Evolutionary conservation across 2,113 vertebrate genomes (phyloP).

Genomic region (Anguilla rostrata): DNA sequence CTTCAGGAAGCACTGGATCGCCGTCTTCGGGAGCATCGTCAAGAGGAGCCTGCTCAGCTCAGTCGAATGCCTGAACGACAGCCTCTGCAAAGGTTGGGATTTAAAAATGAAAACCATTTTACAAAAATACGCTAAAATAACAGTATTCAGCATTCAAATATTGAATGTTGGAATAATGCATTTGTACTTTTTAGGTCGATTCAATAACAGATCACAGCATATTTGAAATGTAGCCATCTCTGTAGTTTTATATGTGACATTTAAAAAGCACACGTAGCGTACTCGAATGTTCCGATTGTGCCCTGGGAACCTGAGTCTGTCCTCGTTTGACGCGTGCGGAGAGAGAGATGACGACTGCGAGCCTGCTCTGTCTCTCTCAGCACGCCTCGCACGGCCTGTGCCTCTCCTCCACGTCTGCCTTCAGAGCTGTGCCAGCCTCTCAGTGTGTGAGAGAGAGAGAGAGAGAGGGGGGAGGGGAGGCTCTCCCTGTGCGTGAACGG

Average conservation of each 20-base stretch:
- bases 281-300: neutral
- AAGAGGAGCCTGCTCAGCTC: conserved; percentile 69
- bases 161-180: neutral
- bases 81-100: conserved; percentile 73
- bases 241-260: neutral
- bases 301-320: neutral
- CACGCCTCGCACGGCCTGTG: neutral
- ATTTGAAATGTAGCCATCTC: neutral
- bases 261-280: neutral
- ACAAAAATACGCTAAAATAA: neutral
- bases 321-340: neutral
- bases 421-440: neutral
- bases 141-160: neutral
- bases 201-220: neutral
- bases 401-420: neutral
- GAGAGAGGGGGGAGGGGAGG: neutral
- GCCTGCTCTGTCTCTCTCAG: conserved; percentile 8
- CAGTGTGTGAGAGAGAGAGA: neutral
- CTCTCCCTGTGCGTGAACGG: neutral
- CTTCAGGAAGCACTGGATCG: conserved; percentile 88
- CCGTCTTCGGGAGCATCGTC: conserved; percentile 84
- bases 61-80: conserved; percentile 70
- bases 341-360: conserved; percentile 2
- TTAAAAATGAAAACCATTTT: neutral
- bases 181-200: neutral